Conservation (phyloP, 2,888 invertebrate genomes). For the Microplitis manilae region DNA sequence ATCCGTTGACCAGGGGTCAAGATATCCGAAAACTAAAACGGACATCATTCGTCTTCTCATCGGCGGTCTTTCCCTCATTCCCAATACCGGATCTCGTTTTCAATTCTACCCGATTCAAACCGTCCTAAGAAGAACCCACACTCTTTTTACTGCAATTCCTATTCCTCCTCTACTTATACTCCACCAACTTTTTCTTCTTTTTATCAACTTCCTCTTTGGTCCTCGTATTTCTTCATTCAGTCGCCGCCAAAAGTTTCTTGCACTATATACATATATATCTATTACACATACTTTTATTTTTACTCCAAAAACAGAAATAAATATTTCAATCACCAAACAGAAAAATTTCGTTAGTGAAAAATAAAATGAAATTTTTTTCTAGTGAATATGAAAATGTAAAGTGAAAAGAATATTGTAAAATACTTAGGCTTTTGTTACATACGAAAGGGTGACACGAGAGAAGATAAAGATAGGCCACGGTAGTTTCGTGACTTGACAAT, state of each 20-base stretch:
- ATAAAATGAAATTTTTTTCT: slow-evolving; percentile 14
- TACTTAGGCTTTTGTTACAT: slow-evolving; percentile 31
- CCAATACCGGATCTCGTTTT: slow-evolving; percentile 55
- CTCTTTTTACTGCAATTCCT: slow-evolving; percentile 38
- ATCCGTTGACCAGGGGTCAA: slow-evolving; percentile 30
- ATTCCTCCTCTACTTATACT: slow-evolving; percentile 22
- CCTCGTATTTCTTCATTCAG: slow-evolving; percentile 29
- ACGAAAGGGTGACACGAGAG: slow-evolving; percentile 56
- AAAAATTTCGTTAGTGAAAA: neutral
- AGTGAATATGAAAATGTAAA: slow-evolving; percentile 4
- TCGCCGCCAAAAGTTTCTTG: slow-evolving; percentile 21
- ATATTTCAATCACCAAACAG: neutral
- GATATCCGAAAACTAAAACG: slow-evolving; percentile 11
- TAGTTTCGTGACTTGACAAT: slow-evolving; percentile 69
- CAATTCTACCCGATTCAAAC: slow-evolving; percentile 52
- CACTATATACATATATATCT: no score
- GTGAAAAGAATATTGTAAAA: slow-evolving; percentile 8
- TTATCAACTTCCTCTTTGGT: slow-evolving; percentile 29
- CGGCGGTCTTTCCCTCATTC: slow-evolving; percentile 25
- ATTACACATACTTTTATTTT: neutral
- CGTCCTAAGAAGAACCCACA: slow-evolving; percentile 54
- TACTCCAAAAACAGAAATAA: slow-evolving; percentile 4
- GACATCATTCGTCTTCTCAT: slow-evolving; percentile 40
- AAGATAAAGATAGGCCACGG: slow-evolving; percentile 70
- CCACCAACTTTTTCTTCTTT: neutral